These are phyloP conservation scores for Drosophila virilis DNA, from an alignment of 1,140 invertebrate genomes.

Conservation along the genomic window DNA sequence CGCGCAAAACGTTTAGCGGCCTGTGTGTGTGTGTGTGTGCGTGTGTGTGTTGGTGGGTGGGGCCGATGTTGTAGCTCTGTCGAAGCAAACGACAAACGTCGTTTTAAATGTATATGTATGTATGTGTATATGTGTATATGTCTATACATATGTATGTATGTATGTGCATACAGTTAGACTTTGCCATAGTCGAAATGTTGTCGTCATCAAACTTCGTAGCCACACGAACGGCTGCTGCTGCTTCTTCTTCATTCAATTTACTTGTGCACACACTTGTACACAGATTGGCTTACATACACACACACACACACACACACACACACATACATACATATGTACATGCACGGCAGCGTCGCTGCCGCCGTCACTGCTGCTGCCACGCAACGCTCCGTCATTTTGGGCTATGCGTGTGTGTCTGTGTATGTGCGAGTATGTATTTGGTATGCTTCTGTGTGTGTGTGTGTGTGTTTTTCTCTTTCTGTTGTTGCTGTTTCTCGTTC, in stretches of 20 bases:
- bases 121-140: neutral
- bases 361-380: slow-evolving; percentile 29
- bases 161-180: slow-evolving; percentile 56
- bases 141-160: neutral
- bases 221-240: slow-evolving; percentile 22
- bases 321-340: too few species aligned
- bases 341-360: slow-evolving; percentile 32
- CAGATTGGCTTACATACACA: slow-evolving; percentile 49
- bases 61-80: slow-evolving; percentile 18
- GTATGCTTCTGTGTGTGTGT: slow-evolving; percentile 28
- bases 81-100: slow-evolving; percentile 5
- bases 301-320: slow-evolving; percentile 26
- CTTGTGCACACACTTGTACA: slow-evolving; percentile 38
- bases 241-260: slow-evolving; percentile 70
- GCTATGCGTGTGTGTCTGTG: slow-evolving; percentile 47
- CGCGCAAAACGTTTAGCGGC: slow-evolving; percentile 50
- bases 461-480: slow-evolving; percentile 33
- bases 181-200: slow-evolving; percentile 48
- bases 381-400: slow-evolving; percentile 47
- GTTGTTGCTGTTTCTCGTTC: slow-evolving; percentile 45
- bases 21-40: neutral
- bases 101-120: neutral
- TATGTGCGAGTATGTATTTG: slow-evolving; percentile 34
- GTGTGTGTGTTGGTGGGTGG: slow-evolving; percentile 30
- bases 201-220: slow-evolving; percentile 69